Base-by-base conservation (phyloP, 2,888 invertebrate species). In the Anthoptus insignis region DNA sequence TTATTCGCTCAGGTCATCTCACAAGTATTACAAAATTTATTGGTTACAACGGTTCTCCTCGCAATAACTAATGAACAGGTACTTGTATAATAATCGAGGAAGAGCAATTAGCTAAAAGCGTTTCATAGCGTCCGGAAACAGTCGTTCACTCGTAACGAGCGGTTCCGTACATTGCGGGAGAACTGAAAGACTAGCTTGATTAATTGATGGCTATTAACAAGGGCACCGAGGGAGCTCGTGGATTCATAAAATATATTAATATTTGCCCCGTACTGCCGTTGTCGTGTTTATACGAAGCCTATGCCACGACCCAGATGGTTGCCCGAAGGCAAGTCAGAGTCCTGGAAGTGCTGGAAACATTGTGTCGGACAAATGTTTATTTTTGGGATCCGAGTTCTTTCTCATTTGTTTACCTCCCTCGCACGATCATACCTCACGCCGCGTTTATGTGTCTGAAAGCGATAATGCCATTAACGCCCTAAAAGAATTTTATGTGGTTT, bases 61-160 rank as follows among this genome's bases (percentile, higher is more conserved):
- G 24, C n/a, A 32, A 61, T 19, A 47, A 54, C 24, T 61, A 61
- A 61, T 61, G 61, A 61, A 54, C 34, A 61, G 61, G 61, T 54
- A 21, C 32, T 32, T 34, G 47, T 63, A 34, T 49, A 63, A 54
- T 49, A 56, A 63, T 61, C 61, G 47, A 49, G 56, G 27, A 3
- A 56, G 49, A 37, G 37, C 45, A 56, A 63, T 56, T 63, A 49
- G 49, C 37, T 45, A 22, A 53, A 56, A 49, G 47, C 53, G 54
- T 63, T 49, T 56, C 37, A 37, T 21, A 22, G 21, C 37, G 21
- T 16, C 32, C 34, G 50, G 24, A 32, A 47, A 54, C 54, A 54
- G 54, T 53, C 52, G 27, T 29, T 27, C 39, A 22, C 4, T 45
- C 14, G 22, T 54, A 60, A 52, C 29, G 47, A 54, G 24, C 47